These are phyloP conservation scores for Proterorhinus semilunaris DNA, from an alignment of 2,113 vertebrate genomes.

Conservation along the genomic window DNA sequence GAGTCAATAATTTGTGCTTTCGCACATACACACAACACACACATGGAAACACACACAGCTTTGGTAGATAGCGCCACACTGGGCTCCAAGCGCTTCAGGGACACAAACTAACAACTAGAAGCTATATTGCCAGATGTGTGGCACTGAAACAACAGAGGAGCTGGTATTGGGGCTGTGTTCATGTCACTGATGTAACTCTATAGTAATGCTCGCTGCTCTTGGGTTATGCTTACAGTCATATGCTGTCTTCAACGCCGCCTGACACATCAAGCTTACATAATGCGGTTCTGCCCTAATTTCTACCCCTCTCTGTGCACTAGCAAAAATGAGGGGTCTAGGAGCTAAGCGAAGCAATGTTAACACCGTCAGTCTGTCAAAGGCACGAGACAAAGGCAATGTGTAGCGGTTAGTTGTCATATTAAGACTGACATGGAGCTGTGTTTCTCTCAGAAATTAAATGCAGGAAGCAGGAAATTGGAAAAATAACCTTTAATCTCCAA, in stretches of 20 bases:
- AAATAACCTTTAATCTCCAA: background rate
- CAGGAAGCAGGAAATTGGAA: background rate
- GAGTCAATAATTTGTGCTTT: conserved; percentile 76
- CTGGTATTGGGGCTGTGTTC: conserved; percentile 30
- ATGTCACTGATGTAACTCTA: conserved; percentile 44
- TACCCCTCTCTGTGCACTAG: conserved; percentile 25
- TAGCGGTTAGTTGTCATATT: conserved; percentile 19
- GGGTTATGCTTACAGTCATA: conserved; percentile 66
- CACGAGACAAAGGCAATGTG: conserved; percentile 52
- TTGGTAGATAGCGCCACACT: conserved; percentile 38
- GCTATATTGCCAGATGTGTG: conserved; percentile 47
- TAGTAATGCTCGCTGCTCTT: conserved; percentile 56
- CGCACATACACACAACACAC: conserved; percentile 36
- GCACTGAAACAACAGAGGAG: conserved; percentile 24
- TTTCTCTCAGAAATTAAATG: conserved; percentile 11
- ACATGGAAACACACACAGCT: conserved; percentile 33
- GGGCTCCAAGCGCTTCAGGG: conserved; percentile 48
- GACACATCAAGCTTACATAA: conserved; percentile 78
- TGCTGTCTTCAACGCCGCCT: conserved; percentile 63
- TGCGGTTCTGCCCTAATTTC: conserved; percentile 77
- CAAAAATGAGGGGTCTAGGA: conserved; percentile 50
- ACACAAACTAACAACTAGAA: conserved; percentile 53
- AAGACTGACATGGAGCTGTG: conserved; percentile 28
- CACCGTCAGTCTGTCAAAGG: conserved; percentile 54
- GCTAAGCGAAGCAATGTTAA: conserved; percentile 45